Percentiles rank a stretch among this genome's conserved stretches.
Evolutionary conservation across 2,888 invertebrate species (phyloP).

Genomic region (Atherix ibis): DNA sequence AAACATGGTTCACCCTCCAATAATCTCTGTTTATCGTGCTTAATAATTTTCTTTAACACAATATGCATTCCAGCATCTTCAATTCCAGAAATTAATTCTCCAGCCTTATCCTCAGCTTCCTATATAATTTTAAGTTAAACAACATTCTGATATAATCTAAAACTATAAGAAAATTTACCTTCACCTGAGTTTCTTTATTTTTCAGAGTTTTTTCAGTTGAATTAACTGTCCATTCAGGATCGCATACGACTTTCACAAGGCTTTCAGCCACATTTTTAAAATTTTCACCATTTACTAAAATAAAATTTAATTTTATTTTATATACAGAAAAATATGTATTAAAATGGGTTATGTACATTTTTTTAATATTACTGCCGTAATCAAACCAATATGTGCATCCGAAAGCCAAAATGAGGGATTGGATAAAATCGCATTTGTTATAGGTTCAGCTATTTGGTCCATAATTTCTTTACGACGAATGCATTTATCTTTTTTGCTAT

Average conservation of each 20-base stretch:
- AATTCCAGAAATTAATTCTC: constrained; percentile 33
- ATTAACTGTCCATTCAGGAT: constrained; percentile 39
- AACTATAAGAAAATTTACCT: background rate
- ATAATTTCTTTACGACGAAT: constrained; percentile 52
- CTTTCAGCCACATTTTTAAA: constrained; percentile 33
- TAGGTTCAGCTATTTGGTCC: constrained; percentile 42
- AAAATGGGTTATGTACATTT: constrained; percentile 36
- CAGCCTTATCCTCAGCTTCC: constrained; percentile 26
- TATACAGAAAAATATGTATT: too few relatives aligned
- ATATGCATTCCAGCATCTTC: constrained; percentile 65
- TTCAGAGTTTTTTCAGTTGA: constrained; percentile 9
- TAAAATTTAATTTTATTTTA: too few relatives aligned
- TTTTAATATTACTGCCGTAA: constrained; percentile 54
- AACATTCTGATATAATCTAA: constrained; percentile 3
- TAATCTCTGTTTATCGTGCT: constrained; percentile 39
- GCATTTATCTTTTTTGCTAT: constrained; percentile 56
- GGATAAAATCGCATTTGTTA: constrained; percentile 40
- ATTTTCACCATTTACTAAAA: constrained; percentile 25
- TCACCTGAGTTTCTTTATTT: constrained; percentile 4
- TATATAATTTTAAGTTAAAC: constrained; percentile 11
- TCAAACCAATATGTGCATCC: constrained; percentile 46
- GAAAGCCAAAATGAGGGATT: constrained; percentile 52
- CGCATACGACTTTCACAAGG: constrained; percentile 33
- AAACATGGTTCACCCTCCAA: constrained; percentile 37
- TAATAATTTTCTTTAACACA: constrained; percentile 58